Conservation (phyloP, 2,888 invertebrate species). For the Sphaeridia pumilis region DNA sequence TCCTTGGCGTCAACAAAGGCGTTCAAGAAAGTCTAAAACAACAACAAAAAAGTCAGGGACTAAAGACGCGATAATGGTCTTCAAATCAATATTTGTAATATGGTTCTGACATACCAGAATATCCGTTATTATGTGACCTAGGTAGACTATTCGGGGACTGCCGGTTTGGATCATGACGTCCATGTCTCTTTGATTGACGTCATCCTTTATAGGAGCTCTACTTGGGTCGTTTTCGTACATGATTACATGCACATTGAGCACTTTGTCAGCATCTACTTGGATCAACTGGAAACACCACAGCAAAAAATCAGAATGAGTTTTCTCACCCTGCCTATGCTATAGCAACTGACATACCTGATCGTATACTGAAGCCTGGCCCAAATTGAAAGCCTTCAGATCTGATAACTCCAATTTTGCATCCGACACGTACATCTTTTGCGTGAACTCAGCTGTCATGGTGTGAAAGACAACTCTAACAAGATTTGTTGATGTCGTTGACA, state of each 20-base stretch:
- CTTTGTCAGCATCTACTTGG: conserved; percentile 65
- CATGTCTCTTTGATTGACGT: conserved; percentile 53
- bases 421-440: conserved; percentile 65
- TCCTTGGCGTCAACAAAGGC: conserved; percentile 82
- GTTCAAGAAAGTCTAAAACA: conserved; percentile 77
- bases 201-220: conserved; percentile 38
- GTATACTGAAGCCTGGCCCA: conserved; percentile 62
- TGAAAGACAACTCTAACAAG: conserved; percentile 57
- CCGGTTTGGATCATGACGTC: conserved; percentile 69
- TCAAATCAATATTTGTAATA: too few species aligned
- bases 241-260: conserved; percentile 61
- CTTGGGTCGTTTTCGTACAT: conserved; percentile 56
- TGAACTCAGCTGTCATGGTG: conserved; percentile 59
- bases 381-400: conserved; percentile 65
- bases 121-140: conserved; percentile 50
- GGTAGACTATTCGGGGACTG: conserved; percentile 72
- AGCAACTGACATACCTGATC: conserved; percentile 54
- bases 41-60: too few species aligned
- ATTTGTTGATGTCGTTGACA: conserved; percentile 51
- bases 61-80: too few species aligned
- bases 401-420: conserved; percentile 59
- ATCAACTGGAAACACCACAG: conserved; percentile 53
- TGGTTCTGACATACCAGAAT: conserved; percentile 30
- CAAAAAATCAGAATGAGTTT: too few species aligned
- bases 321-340: too few species aligned